Conservation (phyloP, 2,797 vertebrate genomes). For the Schizothorax lantsangensis region DNA sequence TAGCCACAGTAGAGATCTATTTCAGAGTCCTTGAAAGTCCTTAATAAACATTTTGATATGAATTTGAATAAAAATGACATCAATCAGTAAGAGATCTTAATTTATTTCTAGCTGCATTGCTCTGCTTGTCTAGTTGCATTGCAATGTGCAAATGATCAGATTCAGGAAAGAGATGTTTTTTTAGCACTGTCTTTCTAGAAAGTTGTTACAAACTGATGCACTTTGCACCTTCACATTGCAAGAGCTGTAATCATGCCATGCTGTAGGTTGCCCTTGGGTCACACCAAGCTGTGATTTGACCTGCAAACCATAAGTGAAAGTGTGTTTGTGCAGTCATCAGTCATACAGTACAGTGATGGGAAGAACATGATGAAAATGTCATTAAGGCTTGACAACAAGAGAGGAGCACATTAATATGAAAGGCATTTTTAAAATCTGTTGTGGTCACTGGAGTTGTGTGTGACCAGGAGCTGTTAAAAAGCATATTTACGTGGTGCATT, state of each 20-base stretch:
- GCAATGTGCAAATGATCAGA: neutral
- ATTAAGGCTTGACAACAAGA: neutral
- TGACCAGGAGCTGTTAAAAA: slow-evolving; percentile 8
- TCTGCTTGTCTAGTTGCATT: neutral
- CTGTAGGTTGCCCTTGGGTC: neutral
- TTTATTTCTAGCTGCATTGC: neutral
- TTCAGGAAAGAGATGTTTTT: neutral
- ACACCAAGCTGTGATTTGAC: slow-evolving; percentile 31
- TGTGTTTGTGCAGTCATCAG: slow-evolving; percentile 14
- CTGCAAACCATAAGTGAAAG: neutral
- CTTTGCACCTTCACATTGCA: slow-evolving; percentile 19
- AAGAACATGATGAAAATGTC: slow-evolving; percentile 32
- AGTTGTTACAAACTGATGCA: neutral
- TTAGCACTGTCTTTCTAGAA: neutral
- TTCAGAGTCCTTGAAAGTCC: neutral
- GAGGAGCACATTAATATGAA: slow-evolving; percentile 9
- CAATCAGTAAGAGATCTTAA: neutral
- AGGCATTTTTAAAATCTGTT: slow-evolving; percentile 17
- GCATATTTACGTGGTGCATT: slow-evolving; percentile 3
- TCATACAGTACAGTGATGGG: neutral
- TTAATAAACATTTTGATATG: slow-evolving; percentile 8
- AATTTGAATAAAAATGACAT: neutral
- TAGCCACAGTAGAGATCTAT: neutral
- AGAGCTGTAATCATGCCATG: slow-evolving; percentile 23
- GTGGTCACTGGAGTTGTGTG: neutral